Base-by-base conservation (phyloP, 2,888 invertebrate genomes). In the Capitulum mitella region DNA sequence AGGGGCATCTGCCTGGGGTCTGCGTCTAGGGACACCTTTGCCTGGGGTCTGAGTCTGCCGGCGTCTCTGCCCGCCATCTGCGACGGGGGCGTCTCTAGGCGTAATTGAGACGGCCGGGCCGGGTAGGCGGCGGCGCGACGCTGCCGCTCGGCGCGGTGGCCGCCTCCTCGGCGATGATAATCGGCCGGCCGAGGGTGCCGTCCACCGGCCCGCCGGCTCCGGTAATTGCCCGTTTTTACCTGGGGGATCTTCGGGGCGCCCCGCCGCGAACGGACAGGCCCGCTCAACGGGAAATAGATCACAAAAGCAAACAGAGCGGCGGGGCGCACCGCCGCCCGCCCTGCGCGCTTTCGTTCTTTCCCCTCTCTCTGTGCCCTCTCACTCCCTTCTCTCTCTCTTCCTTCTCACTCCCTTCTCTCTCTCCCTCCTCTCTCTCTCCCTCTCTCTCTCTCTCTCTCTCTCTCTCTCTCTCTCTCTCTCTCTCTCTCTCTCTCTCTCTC, bases 151-250 rank as follows among this genome's bases (percentile, higher is more conserved):
- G 43, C 10, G 40, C 40, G 61, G 37, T 40, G 48, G 54, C 61
- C 37, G 58, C 5, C 64, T 22, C 26, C 58, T 29, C 58, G 5
- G 58, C 14, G 26, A 40, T 70, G 70, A 26, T 40, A 40, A 40
- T 70, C 37, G 40, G 26, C 19, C 19, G 19, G 64, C 5, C 6
- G 32, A 29, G 29, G 29, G 58, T 5, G 37, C 32, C 54, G 22
- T 16, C n/a, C 54, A 10, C 22, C 58, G 77, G 37, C 58, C 48
- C 54, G 37, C 48, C 22, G 37, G 16, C 19, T 37, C 51, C 78
- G 43, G 46, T 48, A 48, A 48, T 76, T 77, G 37, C 37, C 51
- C 34, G 48, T 74, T 75, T 54, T 83, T 80, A 43, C 78, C 79
- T 76, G 78, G 78, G 48, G 77, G 14, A 61, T 76, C 48, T 12